Evolutionary conservation across 1,140 invertebrate genomes (phyloP).

Genomic region (Cyrtorhinus lividipennis): DNA sequence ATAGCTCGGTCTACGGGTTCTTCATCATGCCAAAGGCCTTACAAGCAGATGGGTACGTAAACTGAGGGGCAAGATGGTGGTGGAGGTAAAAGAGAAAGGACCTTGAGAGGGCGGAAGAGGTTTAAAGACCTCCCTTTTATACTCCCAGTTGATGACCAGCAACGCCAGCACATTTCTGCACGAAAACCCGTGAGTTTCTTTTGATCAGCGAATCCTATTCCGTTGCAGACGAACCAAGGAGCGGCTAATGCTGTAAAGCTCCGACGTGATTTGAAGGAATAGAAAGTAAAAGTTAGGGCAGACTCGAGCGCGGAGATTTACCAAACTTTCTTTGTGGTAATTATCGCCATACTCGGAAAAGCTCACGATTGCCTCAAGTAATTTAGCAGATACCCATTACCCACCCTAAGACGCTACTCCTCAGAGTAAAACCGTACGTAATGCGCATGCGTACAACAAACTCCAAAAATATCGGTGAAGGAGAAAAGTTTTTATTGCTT

Average conservation of each 20-base stretch:
- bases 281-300: not conserved
- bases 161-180: constrained; percentile 5
- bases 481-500: too few species aligned
- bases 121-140: constrained; percentile 1
- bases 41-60: not conserved
- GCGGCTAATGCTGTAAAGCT: too few species aligned
- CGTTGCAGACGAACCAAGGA: too few species aligned
- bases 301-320: not conserved
- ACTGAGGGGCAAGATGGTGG: not conserved
- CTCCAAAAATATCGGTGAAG: too few species aligned
- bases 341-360: not conserved
- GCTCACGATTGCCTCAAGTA: too few species aligned
- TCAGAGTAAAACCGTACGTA: too few species aligned
- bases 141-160: not conserved
- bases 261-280: not conserved
- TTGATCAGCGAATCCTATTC: too few species aligned
- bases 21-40: not conserved
- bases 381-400: too few species aligned
- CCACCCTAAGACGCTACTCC: too few species aligned
- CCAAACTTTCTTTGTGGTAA: not conserved
- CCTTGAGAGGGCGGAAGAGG: not conserved
- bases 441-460: too few species aligned
- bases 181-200: not conserved
- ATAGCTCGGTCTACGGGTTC: not conserved
- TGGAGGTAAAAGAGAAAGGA: not conserved